These are phyloP conservation scores for Nyctalus aviator DNA, from an alignment of 2,797 vertebrate species.

Conservation along the genomic window DNA sequence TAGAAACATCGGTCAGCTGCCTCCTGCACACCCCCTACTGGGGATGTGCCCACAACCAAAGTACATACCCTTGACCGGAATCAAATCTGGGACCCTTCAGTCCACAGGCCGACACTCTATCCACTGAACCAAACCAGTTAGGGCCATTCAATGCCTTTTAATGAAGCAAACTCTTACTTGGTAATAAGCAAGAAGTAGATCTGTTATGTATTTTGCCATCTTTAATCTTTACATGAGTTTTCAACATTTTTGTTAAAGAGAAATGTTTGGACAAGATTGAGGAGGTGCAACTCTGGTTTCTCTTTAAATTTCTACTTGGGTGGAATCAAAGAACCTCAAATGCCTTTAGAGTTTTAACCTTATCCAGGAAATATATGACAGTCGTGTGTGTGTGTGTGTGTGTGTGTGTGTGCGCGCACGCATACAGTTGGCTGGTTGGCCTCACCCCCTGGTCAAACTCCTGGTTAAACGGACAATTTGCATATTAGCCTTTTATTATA, in stretches of 20 bases:
- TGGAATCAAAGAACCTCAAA: constrained; percentile 32
- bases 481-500: too few species aligned
- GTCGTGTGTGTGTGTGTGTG: neutral
- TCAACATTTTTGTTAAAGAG: neutral
- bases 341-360: neutral
- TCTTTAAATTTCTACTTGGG: constrained; percentile 5
- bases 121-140: too few species aligned
- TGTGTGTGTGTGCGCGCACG: neutral
- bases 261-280: neutral
- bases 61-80: too few species aligned
- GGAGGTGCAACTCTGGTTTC: neutral
- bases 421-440: too few species aligned
- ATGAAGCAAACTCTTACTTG: constrained; percentile 37
- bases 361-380: constrained; percentile 9
- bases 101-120: too few species aligned
- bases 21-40: too few species aligned
- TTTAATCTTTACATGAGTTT: neutral
- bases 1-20: too few species aligned
- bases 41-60: too few species aligned
- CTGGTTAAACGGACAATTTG: too few species aligned
- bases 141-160: neutral
- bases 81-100: too few species aligned
- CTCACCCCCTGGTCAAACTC: too few species aligned
- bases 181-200: constrained; percentile 9
- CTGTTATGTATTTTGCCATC: neutral